These are phyloP conservation scores for Diadema setosum DNA, from an alignment of 35 echinoderm and acorn worm genomes.

Conservation along the genomic window DNA sequence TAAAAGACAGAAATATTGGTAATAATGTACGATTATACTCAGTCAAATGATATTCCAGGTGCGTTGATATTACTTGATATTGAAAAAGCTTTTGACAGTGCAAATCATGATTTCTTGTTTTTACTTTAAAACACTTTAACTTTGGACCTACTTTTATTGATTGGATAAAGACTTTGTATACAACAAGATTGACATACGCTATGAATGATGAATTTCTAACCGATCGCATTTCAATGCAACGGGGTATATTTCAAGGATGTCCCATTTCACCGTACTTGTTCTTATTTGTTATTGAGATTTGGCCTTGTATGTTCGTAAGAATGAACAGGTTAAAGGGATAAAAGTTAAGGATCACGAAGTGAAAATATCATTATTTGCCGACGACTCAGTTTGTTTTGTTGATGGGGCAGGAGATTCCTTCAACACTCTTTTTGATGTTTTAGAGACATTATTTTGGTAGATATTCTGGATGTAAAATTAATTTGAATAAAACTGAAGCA, in stretches of 20 bases:
- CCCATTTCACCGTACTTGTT: too few species aligned
- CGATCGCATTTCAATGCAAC: not conserved
- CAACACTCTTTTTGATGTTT: not conserved
- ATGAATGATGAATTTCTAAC: not conserved
- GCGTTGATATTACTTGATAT: too few species aligned
- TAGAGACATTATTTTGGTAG: not conserved
- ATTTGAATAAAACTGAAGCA: too few species aligned
- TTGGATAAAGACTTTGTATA: not conserved
- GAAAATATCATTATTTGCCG: too few species aligned
- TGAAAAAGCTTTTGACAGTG: too few species aligned
- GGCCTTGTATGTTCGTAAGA: not conserved
- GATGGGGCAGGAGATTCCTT: not conserved
- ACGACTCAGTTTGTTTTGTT: too few species aligned
- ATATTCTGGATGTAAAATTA: too few species aligned
- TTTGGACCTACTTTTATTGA: too few species aligned
- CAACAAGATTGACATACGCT: not conserved
- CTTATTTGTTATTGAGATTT: not conserved
- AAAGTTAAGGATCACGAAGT: too few species aligned
- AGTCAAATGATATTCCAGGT: too few species aligned
- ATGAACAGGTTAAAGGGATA: too few species aligned
- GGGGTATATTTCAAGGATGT: too few species aligned
- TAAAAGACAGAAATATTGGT: constrained; percentile 1
- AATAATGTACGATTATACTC: not conserved
- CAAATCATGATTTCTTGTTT: not conserved
- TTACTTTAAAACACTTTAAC: constrained; percentile 6